Evolutionary conservation across 2,888 invertebrate species (phyloP), one percentile per base, ranked within the genome.

Genomic region (Lithophane socia): DNA sequence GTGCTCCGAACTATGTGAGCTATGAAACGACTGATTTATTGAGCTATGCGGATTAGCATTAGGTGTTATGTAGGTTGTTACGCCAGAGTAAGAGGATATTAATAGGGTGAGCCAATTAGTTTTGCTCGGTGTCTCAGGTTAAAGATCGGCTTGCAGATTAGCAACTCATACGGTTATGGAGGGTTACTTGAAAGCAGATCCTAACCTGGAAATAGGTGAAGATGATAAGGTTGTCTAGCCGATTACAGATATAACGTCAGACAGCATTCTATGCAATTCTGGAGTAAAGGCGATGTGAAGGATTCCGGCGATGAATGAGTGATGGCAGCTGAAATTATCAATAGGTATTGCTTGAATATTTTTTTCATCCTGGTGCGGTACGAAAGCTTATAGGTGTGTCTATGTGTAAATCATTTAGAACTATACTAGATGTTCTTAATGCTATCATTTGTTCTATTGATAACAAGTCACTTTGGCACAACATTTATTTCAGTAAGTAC

Each of bases 1-100:
- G 86, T 87, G 88, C 89, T 65, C 73, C 54, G 10, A 54, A 76
- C 78, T 77, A 89, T 84, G 82, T 70, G 73, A 76, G 80, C 82
- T 82, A 89, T 80, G 85, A 77, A 77, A 76, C 66, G 52, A 75
- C 75, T 89, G 89, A 90, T 90, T 89, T 88, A 90, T 86, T 52
- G 79, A 82, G 68, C 67, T 81, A 73, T 84, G 60, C 64, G 64
- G 29, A 77, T 64, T 63, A 73, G 7, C 56, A 58, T 86, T 72
- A 37, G 37, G 37, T 37, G 84, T 75, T 77, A 72, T 79, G 10
- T 74, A 67, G 58, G 24, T 21, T 54, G 63, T 61, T 77, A 42
- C 29, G 63, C 73, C 77, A 77, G 68, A 75, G 56, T 65, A 12
- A 47, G 24, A 60, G 16, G 16, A 10, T 49, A 73, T 79, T 58